Conservation (phyloP, 92 coral and sea anemone genomes). For the Zoanthus gigantus region DNA sequence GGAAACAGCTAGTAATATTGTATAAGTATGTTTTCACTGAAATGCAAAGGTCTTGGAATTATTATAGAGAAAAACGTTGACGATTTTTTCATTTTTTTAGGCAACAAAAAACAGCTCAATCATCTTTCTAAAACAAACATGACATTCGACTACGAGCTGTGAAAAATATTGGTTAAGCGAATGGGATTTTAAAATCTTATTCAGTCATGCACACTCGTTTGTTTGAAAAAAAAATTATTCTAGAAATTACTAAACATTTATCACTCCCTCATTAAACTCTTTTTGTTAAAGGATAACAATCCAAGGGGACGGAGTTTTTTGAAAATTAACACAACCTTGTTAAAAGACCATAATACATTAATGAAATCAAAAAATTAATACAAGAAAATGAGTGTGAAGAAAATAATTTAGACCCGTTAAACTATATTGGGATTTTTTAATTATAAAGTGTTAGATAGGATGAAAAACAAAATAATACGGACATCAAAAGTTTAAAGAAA, state of each 20-base stretch:
- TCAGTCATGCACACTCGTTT: slow-evolving; percentile 23
- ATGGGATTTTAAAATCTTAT: slow-evolving; percentile 39
- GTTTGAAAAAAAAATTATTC: slow-evolving; percentile 18
- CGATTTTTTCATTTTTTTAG: neutral
- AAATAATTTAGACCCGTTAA: neutral
- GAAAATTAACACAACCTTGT: neutral
- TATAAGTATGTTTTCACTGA: neutral
- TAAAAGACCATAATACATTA: no score
- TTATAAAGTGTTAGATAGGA: neutral
- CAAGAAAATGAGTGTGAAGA: neutral
- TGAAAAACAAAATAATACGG: neutral
- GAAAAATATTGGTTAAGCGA: slow-evolving; percentile 24
- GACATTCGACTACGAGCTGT: slow-evolving; percentile 35
- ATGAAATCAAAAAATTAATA: no score
- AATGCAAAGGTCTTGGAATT: slow-evolving; percentile 7
- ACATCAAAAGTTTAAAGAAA: neutral
- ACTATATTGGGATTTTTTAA: neutral
- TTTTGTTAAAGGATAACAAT: slow-evolving; percentile 2
- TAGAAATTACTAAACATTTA: slow-evolving; percentile 17
- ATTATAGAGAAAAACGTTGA: neutral
- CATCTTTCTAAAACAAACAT: slow-evolving; percentile 21
- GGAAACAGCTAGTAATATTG: no score
- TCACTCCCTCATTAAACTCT: slow-evolving; percentile 18
- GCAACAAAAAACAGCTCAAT: slow-evolving; percentile 7
- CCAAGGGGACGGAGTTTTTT: slow-evolving; percentile 4